Conservation (phyloP, 2,888 invertebrate genomes). For the Pardosa pseudoannulata region DNA sequence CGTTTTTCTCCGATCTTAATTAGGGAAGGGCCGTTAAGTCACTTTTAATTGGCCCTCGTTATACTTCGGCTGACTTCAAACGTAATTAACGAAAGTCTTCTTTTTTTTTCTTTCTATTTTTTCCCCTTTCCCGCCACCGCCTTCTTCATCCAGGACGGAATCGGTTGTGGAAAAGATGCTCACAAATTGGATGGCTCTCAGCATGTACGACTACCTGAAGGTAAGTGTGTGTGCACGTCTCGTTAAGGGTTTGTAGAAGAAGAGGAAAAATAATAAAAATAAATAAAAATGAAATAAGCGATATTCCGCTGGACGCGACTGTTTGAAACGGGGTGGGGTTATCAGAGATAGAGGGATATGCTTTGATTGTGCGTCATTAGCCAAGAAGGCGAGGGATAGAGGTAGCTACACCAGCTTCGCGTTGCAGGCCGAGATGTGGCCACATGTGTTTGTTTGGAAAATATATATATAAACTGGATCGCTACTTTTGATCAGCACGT, state of each 20-base stretch:
- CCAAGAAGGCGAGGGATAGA: not conserved
- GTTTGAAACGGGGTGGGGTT: not conserved
- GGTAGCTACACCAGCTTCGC: too few relatives aligned
- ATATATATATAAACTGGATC: too few relatives aligned
- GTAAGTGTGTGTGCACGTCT: constrained; percentile 52
- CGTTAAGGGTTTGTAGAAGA: constrained; percentile 11
- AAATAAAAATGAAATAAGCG: too few relatives aligned
- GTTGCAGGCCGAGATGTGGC: not conserved
- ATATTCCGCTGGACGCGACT: not conserved
- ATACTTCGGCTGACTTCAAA: constrained; percentile 68
- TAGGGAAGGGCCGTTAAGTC: constrained; percentile 63
- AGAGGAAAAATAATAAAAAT: too few relatives aligned
- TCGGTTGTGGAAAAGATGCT: constrained; percentile 98
- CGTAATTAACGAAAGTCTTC: constrained; percentile 64
- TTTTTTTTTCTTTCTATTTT: constrained; percentile 22
- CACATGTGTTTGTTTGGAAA: too few relatives aligned
- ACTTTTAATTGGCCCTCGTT: constrained; percentile 70
- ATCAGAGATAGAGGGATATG: not conserved
- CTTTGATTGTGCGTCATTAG: constrained; percentile 16
- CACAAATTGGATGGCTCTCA: constrained; percentile 96
- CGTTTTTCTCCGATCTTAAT: constrained; percentile 62
- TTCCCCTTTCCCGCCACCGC: constrained; percentile 3
- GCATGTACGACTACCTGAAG: constrained; percentile 87
- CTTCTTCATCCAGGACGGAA: constrained; percentile 83
- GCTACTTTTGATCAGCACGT: too few relatives aligned